These are phyloP conservation scores for Aproaerema taeniolella DNA, from an alignment of 2,888 invertebrate species.

Conservation along the genomic window DNA sequence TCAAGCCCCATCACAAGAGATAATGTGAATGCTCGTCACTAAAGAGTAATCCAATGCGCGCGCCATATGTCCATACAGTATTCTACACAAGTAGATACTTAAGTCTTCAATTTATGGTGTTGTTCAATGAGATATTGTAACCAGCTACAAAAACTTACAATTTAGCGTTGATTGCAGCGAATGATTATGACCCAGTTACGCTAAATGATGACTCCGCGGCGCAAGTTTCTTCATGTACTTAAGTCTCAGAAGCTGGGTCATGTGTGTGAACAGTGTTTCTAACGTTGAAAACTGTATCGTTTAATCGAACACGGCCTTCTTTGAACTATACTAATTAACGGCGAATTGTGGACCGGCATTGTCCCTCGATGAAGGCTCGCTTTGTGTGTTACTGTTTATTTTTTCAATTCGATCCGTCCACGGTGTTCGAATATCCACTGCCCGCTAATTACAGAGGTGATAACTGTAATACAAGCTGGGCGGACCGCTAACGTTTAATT, in stretches of 20 bases:
- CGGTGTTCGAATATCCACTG: too few relatives aligned
- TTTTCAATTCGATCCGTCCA: conserved; percentile 51
- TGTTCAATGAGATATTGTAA: too few relatives aligned
- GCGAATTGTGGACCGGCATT: conserved; percentile 59
- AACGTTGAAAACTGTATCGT: conserved; percentile 34
- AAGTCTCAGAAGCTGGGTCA: too few relatives aligned
- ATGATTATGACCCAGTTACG: conserved; percentile 59
- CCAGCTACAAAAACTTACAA: too few relatives aligned
- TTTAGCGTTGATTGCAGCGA: conserved; percentile 58
- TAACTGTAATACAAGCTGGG: conserved; percentile 45
- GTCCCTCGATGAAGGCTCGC: conserved; percentile 61
- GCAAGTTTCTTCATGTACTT: too few relatives aligned
- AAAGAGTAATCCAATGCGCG: conserved; percentile 53
- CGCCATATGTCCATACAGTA: conserved; percentile 48
- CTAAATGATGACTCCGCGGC: conserved; percentile 4
- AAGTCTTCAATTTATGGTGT: too few relatives aligned
- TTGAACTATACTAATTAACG: conserved; percentile 60
- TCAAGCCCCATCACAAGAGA: conserved; percentile 61
- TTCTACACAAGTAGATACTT: too few relatives aligned
- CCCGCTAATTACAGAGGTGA: conserved; percentile 50
- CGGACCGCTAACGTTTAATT: conserved; percentile 29
- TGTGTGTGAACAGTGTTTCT: conserved; percentile 4
- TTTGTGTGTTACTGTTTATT: conserved; percentile 63
- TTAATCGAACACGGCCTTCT: conserved; percentile 47
- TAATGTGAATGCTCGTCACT: conserved; percentile 51